phyloP scores from a whole-genome alignment of 2,113 vertebrate genomes.

The Scalopus aquaticus region DNA sequence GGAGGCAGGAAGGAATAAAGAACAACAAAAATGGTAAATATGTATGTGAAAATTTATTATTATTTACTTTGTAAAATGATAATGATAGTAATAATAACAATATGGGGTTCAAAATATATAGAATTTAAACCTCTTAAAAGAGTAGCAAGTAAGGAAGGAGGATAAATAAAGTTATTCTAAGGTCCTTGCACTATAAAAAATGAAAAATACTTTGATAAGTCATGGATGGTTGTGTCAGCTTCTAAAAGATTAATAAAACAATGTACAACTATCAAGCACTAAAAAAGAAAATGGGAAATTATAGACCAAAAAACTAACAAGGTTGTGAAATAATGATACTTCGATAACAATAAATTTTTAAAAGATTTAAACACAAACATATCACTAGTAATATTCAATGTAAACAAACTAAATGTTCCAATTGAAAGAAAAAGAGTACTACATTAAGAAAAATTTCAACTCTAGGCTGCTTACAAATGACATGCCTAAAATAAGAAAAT shows the following conservation, averaged over 20 bases:
- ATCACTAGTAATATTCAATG: not conserved
- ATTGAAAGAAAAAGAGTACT: not conserved
- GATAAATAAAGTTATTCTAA: not conserved
- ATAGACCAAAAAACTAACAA: not conserved
- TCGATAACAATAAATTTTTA: too few relatives aligned
- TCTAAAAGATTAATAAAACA: slow-evolving; percentile 9
- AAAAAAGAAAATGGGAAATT: not conserved
- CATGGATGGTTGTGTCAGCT: not conserved
- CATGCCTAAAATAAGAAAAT: not conserved
- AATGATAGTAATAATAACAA: not conserved
- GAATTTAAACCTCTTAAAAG: not conserved
- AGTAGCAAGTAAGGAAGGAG: not conserved
- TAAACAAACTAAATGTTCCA: not conserved
- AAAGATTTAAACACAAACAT: not conserved
- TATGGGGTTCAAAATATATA: not conserved
- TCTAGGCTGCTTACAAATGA: not conserved
- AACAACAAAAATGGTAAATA: slow-evolving; percentile 56
- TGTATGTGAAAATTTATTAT: slow-evolving; percentile 28
- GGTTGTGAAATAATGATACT: too few relatives aligned
- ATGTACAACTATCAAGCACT: not conserved
- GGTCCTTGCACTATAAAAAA: not conserved
- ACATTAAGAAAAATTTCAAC: not conserved
- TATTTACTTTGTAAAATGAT: slow-evolving; percentile 41
- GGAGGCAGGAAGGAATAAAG: not conserved
- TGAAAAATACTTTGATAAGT: not conserved